These are phyloP conservation scores for Leucophenga maculata DNA, from an alignment of 2,888 invertebrate genomes.

Conservation along the genomic window DNA sequence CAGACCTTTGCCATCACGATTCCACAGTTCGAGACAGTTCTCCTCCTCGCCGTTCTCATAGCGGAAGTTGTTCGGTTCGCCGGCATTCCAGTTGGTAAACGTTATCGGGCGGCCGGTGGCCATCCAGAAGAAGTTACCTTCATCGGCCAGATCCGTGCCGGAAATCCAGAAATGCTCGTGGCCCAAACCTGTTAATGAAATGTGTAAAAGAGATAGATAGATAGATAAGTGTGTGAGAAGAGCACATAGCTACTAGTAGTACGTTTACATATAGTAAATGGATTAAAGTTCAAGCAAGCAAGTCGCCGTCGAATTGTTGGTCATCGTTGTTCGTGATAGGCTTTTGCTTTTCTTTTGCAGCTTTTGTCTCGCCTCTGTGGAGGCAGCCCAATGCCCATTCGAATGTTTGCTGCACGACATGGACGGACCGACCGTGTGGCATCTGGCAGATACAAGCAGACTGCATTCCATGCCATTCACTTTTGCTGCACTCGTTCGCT, in stretches of 20 bases:
- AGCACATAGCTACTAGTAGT: neutral
- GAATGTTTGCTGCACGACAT: neutral
- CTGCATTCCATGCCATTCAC: slow-evolving; percentile 40
- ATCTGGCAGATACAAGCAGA: neutral
- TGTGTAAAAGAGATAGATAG: neutral
- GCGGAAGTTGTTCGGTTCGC: slow-evolving; percentile 94
- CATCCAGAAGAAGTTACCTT: slow-evolving; percentile 95
- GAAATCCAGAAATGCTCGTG: slow-evolving; percentile 95
- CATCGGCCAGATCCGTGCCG: slow-evolving; percentile 91
- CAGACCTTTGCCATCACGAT: slow-evolving; percentile 91
- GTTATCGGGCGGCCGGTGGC: slow-evolving; percentile 90
- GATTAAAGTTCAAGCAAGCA: neutral
- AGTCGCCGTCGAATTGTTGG: neutral
- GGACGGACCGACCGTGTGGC: too few relatives aligned
- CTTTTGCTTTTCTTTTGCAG: neutral
- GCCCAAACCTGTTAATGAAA: slow-evolving; percentile 78
- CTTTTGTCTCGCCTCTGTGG: too few relatives aligned
- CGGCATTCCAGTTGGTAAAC: slow-evolving; percentile 94
- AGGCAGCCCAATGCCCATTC: slow-evolving; percentile 18
- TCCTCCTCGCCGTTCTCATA: slow-evolving; percentile 92
- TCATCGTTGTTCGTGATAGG: too few relatives aligned
- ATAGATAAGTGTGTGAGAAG: neutral
- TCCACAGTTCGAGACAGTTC: slow-evolving; percentile 91
- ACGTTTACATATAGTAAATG: neutral
- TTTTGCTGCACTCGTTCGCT: slow-evolving; percentile 31